Base-by-base conservation (phyloP, 2,113 vertebrate genomes). In the Lophius piscatorius region DNA sequence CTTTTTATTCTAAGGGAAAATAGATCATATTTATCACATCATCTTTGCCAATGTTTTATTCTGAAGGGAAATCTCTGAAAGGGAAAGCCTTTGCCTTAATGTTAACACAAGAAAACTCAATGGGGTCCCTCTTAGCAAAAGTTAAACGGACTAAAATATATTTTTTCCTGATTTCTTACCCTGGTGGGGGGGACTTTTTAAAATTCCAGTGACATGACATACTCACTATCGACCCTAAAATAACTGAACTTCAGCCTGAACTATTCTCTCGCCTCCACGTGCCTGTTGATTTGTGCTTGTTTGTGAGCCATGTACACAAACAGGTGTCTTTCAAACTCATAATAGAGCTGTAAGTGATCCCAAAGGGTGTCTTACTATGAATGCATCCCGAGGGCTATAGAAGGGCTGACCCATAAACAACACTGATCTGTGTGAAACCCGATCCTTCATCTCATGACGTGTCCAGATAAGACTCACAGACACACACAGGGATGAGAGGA, bases 361-460 rank as follows among this genome's bases (percentile, higher is more conserved):
- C 36, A 38, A 49, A 70, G 68, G 64, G 24, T 51, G 39, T 58
- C 56, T 60, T 7, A 31, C 52, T 71, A 50, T 38, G 60, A 72
- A 62, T 44, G 51, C 38, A 55, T 52, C 70, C 72, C 4, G 18
- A 67, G 56, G 77, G 77, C 73, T 51, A 48, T 45, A 60, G 66
- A 63, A 64, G 47, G 69, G 46, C 66, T 1, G 41, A 20, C 29
- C 74, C 76, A 74, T 84, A 75, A 83, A 70, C 73, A 58, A 17
- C 11, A 29, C 14, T 46, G 26, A 20, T 35, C 29, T 6, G 23
- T 36, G 38, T 49, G 83, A 82, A 85, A 89, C 47, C 40, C 2
- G 29, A 87, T 44, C 62, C 64, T 8, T 24, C 9, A 3, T 73
- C 72, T 71, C 56, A 11, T 50, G 56, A 42, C 39, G 20, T 74